Evolutionary conservation across 1,140 invertebrate species (phyloP).

Genomic region (Apis dorsata): DNA sequence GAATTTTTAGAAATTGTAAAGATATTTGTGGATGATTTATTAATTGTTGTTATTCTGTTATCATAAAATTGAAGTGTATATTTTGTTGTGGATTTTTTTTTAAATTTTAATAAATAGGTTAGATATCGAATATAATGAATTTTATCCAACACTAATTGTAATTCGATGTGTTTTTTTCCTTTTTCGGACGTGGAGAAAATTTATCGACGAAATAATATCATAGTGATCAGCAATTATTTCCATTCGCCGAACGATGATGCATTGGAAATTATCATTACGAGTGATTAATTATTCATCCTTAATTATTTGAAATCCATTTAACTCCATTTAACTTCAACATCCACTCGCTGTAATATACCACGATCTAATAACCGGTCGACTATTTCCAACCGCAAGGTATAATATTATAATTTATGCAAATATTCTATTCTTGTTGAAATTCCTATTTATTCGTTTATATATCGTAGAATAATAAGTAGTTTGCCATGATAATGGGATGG

Average conservation of each 20-base stretch:
- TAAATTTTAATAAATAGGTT: too few species aligned
- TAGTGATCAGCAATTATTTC: background rate
- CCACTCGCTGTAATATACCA: background rate
- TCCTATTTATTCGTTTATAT: too few species aligned
- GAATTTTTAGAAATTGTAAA: too few species aligned
- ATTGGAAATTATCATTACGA: conserved; percentile 21
- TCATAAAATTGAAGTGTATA: too few species aligned
- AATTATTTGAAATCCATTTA: conserved; percentile 27
- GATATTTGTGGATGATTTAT: too few species aligned
- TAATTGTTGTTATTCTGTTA: too few species aligned
- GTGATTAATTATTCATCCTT: conserved; percentile 20
- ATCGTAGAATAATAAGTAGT: too few species aligned
- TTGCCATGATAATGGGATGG: too few species aligned
- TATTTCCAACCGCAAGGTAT: background rate
- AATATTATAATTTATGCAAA: background rate
- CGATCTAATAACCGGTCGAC: background rate
- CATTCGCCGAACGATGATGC: background rate
- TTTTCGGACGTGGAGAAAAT: background rate
- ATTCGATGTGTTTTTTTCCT: background rate
- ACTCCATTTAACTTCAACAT: background rate
- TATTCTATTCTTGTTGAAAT: background rate
- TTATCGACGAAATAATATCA: background rate
- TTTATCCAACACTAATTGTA: too few species aligned
- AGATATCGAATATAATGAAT: too few species aligned
- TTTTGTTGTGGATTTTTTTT: too few species aligned